Conservation (phyloP, 2,113 vertebrate genomes). For the Euleptes europaea region DNA sequence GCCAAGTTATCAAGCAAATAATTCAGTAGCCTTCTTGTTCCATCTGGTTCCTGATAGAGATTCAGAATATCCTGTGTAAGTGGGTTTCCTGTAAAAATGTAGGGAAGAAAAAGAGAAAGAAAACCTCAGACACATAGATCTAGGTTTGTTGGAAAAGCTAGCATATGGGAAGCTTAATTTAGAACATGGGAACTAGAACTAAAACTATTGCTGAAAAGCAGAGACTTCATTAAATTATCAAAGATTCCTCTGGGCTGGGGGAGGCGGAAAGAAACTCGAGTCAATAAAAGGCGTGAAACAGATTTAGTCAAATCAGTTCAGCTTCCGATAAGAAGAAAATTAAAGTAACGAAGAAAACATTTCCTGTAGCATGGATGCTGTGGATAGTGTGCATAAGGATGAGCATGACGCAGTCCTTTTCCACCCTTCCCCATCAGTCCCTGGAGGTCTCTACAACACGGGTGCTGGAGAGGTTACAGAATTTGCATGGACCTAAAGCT, state of each 20-base stretch:
- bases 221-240: constrained; percentile 1
- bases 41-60: constrained; percentile 97
- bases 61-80: constrained; percentile 98
- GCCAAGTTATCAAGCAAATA: constrained; percentile 99
- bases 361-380: no score
- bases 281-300: background rate
- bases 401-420: no score
- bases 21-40: constrained; percentile 94
- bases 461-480: no score
- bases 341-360: no score
- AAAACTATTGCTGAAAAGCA: background rate
- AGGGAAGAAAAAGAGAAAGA: constrained; percentile 24
- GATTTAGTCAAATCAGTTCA: background rate
- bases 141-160: background rate
- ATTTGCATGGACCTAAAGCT: no score
- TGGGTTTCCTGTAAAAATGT: constrained; percentile 89
- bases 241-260: background rate
- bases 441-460: no score
- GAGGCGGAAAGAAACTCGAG: background rate
- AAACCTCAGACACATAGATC: background rate
- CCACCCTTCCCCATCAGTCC: no score
- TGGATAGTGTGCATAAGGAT: no score
- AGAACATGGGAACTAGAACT: background rate
- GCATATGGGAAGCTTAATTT: background rate
- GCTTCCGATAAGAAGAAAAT: background rate